phyloP scores from a whole-genome alignment of 2,797 vertebrate species.

The Anguilla megastoma region DNA sequence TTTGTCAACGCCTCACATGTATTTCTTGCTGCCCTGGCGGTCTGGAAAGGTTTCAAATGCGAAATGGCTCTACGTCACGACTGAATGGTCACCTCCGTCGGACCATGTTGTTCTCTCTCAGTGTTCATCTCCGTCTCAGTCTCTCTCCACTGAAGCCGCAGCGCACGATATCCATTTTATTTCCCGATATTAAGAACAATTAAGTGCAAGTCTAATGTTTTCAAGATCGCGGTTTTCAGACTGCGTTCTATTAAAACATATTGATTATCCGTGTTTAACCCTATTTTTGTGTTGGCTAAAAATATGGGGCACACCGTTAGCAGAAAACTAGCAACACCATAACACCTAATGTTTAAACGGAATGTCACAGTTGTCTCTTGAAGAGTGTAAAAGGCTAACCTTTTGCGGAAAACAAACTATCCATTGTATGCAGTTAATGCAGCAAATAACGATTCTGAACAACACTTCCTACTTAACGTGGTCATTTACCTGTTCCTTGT shows the following conservation, averaged over 20 bases:
- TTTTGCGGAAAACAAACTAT: background rate
- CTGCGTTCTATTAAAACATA: background rate
- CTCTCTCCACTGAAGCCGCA: too few species aligned
- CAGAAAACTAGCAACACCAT: background rate
- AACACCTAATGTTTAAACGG: background rate
- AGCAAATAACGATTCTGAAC: background rate
- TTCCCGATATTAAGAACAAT: background rate
- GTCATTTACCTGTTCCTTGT: conserved; percentile 58
- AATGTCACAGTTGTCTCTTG: background rate
- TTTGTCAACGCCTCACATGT: background rate
- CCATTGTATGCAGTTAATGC: background rate
- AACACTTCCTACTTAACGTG: background rate
- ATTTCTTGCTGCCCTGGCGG: background rate
- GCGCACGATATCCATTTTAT: background rate
- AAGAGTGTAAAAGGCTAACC: background rate
- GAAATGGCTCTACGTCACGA: background rate
- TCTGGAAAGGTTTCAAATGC: conserved; percentile 2
- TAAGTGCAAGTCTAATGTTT: background rate
- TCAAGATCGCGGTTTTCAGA: background rate
- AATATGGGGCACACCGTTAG: background rate
- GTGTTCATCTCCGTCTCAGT: background rate
- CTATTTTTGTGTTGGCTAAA: background rate
- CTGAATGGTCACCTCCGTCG: conserved; percentile 3
- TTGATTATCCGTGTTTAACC: background rate
- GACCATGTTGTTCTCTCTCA: background rate